Conservation (phyloP, 1,140 invertebrate species). For the Tribolium madens region DNA sequence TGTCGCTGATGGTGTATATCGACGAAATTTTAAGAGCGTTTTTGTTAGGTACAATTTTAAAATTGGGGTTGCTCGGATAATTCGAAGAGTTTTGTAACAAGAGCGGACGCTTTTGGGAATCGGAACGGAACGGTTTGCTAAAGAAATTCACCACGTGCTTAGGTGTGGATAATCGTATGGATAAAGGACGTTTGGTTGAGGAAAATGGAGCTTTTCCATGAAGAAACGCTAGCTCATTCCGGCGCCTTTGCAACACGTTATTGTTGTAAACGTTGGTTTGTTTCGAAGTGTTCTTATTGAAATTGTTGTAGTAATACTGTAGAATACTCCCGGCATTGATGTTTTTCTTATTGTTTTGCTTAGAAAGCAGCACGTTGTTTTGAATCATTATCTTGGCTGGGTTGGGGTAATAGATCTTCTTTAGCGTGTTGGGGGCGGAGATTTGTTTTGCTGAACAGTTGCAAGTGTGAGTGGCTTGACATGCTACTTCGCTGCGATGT, state of each 20-base stretch:
- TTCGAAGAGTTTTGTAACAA: constrained; percentile 53
- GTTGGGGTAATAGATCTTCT: constrained; percentile 64
- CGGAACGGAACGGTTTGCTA: constrained; percentile 59
- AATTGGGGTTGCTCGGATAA: constrained; percentile 63
- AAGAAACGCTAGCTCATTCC: constrained; percentile 65
- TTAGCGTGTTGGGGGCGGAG: constrained; percentile 57
- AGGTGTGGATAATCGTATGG: constrained; percentile 64
- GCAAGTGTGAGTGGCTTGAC: constrained; percentile 60
- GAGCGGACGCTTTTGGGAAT: constrained; percentile 64
- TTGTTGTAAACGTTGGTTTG: constrained; percentile 61
- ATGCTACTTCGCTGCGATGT: constrained; percentile 62
- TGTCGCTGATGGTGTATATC: constrained; percentile 65
- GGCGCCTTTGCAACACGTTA: constrained; percentile 60
- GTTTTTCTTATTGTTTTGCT: constrained; percentile 52
- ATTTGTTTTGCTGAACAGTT: constrained; percentile 61
- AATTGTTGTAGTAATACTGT: constrained; percentile 66
- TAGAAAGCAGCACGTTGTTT: constrained; percentile 58
- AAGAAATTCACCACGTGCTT: constrained; percentile 62
- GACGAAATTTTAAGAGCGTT: constrained; percentile 68
- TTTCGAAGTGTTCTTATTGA: constrained; percentile 66
- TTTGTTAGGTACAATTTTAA: constrained; percentile 68
- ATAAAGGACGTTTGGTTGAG: constrained; percentile 68
- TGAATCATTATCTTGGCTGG: constrained; percentile 64
- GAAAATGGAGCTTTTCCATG: constrained; percentile 67
- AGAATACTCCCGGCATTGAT: constrained; percentile 53